Evolutionary conservation across 1,140 invertebrate species (phyloP).

Genomic region (Drosophila pallidifrons): DNA sequence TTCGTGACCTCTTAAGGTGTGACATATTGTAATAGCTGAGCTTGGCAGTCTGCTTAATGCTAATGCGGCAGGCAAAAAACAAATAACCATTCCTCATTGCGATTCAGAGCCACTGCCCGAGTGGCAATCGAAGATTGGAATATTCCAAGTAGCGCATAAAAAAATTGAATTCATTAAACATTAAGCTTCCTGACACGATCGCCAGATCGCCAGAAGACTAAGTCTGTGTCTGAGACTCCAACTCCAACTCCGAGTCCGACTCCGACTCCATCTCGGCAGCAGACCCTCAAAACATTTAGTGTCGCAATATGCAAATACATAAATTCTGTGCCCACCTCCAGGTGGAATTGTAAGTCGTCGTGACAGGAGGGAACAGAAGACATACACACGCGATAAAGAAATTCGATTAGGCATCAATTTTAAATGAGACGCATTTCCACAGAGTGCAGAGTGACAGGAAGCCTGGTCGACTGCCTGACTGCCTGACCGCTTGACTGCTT

Average conservation of each 20-base stretch:
- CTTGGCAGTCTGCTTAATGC: constrained; percentile 2
- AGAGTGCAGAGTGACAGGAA: constrained; percentile 12
- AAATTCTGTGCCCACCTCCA: constrained; percentile 55
- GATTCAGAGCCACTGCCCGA: neutral
- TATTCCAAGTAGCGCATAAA: constrained; percentile 75
- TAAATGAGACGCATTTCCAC: constrained; percentile 77
- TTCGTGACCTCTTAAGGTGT: too few relatives aligned
- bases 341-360: constrained; percentile 11
- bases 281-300: constrained; percentile 75
- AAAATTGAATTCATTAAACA: constrained; percentile 84
- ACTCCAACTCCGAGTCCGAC: too few relatives aligned
- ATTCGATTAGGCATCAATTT: constrained; percentile 84
- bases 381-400: constrained; percentile 84
- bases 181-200: constrained; percentile 81
- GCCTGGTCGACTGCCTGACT: constrained; percentile 9
- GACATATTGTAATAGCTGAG: too few relatives aligned
- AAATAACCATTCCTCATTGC: constrained; percentile 52
- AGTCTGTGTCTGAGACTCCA: constrained; percentile 13
- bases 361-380: constrained; percentile 55
- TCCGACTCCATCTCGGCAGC: constrained; percentile 20
- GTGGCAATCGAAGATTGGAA: neutral
- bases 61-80: neutral
- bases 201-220: constrained; percentile 31
- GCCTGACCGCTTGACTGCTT: constrained; percentile 28
- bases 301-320: constrained; percentile 80